Conservation (phyloP, 2,113 vertebrate species). For the Arizona elegans region DNA sequence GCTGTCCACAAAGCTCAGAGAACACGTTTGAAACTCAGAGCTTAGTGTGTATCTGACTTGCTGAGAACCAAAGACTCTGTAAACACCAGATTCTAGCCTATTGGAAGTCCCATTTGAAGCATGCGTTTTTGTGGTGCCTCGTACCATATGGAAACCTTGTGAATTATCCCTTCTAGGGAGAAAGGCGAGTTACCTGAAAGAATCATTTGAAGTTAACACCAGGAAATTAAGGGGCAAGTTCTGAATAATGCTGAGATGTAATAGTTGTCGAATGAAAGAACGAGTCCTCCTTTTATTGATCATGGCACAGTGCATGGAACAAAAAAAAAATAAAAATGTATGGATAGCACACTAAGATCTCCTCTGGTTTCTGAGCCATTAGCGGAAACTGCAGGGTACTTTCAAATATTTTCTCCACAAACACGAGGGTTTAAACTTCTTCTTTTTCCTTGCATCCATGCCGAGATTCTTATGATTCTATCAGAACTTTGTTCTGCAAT, state of each 20-base stretch:
- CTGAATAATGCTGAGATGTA: conserved; percentile 5
- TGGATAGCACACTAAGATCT: conserved; percentile 8
- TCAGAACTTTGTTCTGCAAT: neutral
- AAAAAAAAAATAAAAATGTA: neutral
- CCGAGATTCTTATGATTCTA: conserved; percentile 5
- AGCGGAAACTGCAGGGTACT: conserved; percentile 11
- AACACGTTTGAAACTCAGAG: neutral
- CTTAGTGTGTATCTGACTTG: neutral
- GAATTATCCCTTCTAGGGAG: neutral
- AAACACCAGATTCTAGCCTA: neutral
- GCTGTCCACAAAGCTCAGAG: neutral
- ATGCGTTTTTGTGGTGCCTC: neutral
- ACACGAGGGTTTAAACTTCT: conserved; percentile 1
- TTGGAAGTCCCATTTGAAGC: neutral
- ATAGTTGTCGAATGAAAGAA: conserved; percentile 7
- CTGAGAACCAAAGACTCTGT: neutral
- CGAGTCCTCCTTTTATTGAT: conserved; percentile 16
- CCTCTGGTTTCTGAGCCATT: conserved; percentile 24
- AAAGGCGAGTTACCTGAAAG: neutral
- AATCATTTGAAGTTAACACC: conserved; percentile 1
- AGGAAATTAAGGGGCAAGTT: neutral
- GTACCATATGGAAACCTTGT: neutral
- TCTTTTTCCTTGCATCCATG: conserved; percentile 17
- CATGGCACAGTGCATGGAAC: neutral
- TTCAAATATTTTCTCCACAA: conserved; percentile 1